These are phyloP conservation scores for Tichodroma muraria DNA, from an alignment of 2,113 vertebrate genomes.

Conservation along the genomic window DNA sequence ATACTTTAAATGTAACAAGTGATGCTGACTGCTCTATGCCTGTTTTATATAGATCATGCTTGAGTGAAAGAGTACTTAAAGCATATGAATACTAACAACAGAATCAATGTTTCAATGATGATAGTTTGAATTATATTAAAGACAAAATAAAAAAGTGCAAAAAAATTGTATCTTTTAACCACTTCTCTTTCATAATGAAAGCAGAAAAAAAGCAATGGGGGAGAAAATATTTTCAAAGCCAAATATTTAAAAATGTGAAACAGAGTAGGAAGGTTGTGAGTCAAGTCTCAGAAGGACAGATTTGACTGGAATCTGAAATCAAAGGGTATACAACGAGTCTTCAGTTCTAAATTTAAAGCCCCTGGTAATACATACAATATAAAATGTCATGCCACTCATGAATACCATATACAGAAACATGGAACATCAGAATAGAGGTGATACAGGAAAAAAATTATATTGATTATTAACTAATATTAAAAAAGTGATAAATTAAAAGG, in stretches of 20 bases:
- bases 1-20: not conserved
- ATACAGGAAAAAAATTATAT: not conserved
- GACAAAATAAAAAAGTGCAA: not conserved
- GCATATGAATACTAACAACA: not conserved
- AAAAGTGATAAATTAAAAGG: constrained; percentile 51
- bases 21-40: not conserved
- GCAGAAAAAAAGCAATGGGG: not conserved
- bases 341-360: not conserved
- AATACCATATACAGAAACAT: constrained; percentile 22
- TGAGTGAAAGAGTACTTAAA: not conserved
- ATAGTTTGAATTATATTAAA: not conserved
- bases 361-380: not conserved
- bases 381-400: not conserved
- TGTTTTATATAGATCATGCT: not conserved
- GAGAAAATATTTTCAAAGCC: not conserved
- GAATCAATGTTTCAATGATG: not conserved
- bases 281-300: not conserved
- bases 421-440: constrained; percentile 26
- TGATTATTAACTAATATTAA: constrained; percentile 42
- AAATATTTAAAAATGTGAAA: not conserved
- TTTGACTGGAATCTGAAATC: constrained; percentile 14
- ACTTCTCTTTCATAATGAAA: not conserved
- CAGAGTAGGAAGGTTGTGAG: not conserved
- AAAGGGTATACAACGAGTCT: not conserved
- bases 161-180: not conserved